A percentile compares a stretch with the other conserved stretches of the same genome.
Conservation (phyloP, 2,797 vertebrate species). For the Sciurus vulgaris region DNA sequence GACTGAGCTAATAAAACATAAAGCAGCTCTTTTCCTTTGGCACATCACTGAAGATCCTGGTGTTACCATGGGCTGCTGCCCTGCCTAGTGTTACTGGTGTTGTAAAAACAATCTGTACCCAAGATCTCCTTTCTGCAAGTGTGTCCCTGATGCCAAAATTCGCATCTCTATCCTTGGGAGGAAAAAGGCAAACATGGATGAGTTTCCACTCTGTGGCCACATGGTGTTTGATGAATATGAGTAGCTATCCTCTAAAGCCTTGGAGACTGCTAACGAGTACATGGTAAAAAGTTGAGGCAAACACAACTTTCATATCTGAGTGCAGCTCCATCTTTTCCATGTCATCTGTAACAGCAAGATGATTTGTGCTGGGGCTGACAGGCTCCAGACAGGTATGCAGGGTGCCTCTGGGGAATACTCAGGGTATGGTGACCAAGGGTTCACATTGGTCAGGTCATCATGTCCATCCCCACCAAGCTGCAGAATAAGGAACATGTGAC, state of each 20-base stretch:
- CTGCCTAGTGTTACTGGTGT: too few relatives aligned
- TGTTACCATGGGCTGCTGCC: too few relatives aligned
- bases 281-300: conserved; percentile 98
- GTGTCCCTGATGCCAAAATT: too few relatives aligned
- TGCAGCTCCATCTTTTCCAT: conserved; percentile 96
- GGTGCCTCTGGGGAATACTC: conserved; percentile 95
- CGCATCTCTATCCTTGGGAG: too few relatives aligned
- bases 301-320: conserved; percentile 96
- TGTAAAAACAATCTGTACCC: too few relatives aligned
- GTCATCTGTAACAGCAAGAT: conserved; percentile 98
- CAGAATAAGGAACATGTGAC: conserved; percentile 96
- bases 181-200: too few relatives aligned
- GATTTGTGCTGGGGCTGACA: conserved; percentile 96
- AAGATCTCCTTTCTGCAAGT: too few relatives aligned
- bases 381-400: conserved; percentile 96
- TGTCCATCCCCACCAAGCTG: conserved; percentile 96
- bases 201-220: too few relatives aligned
- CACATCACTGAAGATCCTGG: too few relatives aligned
- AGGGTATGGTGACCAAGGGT: conserved; percentile 95
- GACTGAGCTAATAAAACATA: background rate
- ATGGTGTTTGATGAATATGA: too few relatives aligned
- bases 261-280: conserved; percentile 84
- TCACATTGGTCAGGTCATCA: conserved; percentile 96
- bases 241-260: too few relatives aligned
- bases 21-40: too few relatives aligned